phyloP scores from a whole-genome alignment of 2,113 vertebrate species.

The Sula dactylatra region DNA sequence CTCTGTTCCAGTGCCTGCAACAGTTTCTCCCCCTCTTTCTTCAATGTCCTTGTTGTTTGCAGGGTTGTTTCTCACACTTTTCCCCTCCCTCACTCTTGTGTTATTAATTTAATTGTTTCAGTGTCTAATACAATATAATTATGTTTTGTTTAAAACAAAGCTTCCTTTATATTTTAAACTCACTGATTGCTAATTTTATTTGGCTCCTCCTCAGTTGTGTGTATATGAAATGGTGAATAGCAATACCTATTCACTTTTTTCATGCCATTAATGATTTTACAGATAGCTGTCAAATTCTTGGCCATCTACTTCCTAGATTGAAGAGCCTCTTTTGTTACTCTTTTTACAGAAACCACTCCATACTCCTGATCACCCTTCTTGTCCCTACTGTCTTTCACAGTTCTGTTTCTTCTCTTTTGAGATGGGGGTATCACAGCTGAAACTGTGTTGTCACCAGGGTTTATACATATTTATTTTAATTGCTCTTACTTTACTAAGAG shows the following conservation, averaged over 20 bases:
- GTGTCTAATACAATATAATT: not conserved
- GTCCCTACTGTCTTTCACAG: not conserved
- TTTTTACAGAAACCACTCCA: not conserved
- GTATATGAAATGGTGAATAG: not conserved
- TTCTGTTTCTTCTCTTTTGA: not conserved
- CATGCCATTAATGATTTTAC: not conserved
- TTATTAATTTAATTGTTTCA: not conserved
- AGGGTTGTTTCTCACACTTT: not conserved
- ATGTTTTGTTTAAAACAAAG: not conserved
- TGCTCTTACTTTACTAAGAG: not conserved
- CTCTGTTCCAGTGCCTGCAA: not conserved
- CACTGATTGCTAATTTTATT: not conserved
- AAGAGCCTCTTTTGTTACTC: not conserved
- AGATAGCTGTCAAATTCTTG: not conserved
- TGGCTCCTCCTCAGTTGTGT: not conserved
- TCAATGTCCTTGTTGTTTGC: not conserved
- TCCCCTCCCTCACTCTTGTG: not conserved
- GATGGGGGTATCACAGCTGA: not conserved
- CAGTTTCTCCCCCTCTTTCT: not conserved
- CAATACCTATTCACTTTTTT: not conserved
- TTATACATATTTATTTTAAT: not conserved
- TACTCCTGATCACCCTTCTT: fast-evolving
- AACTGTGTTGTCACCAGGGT: not conserved
- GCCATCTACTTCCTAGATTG: not conserved
- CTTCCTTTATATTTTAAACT: not conserved